These are phyloP conservation scores for Danio tinwini DNA, from an alignment of 2,797 vertebrate species.

Conservation along the genomic window DNA sequence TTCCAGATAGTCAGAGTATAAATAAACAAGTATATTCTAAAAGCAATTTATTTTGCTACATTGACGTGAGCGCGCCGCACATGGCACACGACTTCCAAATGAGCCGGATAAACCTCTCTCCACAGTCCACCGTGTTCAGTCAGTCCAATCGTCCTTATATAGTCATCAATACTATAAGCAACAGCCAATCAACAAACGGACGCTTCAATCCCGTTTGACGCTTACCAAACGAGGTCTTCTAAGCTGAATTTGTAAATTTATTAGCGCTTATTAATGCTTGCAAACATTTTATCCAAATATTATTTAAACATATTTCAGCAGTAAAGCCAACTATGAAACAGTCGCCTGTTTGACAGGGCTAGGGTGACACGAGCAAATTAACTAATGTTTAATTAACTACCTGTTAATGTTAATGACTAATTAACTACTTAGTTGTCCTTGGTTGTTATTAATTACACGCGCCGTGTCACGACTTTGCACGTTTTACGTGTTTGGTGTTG, in stretches of 20 bases:
- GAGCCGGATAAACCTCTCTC: neutral
- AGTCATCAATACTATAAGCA: neutral
- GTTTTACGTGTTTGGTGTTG: neutral
- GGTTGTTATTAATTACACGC: slow-evolving; percentile 5
- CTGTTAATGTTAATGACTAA: slow-evolving; percentile 15
- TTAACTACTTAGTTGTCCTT: slow-evolving; percentile 14
- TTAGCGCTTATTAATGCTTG: neutral
- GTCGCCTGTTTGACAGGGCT: neutral
- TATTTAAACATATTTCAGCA: neutral
- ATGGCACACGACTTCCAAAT: neutral
- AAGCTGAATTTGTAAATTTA: neutral
- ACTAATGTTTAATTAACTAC: slow-evolving; percentile 38
- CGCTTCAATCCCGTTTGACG: neutral
- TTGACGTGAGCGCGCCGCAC: no score
- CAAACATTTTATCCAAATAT: neutral
- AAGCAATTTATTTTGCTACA: no score
- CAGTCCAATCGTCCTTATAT: neutral
- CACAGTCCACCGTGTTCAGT: neutral
- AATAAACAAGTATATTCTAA: no score
- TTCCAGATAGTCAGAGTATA: no score
- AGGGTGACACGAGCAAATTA: neutral
- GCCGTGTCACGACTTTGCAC: neutral
- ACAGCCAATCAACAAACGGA: slow-evolving; percentile 10
- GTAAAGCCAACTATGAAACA: neutral
- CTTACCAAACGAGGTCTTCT: neutral